Evolutionary conservation across 1,140 invertebrate genomes (phyloP).

Genomic region (Phenacoccus solenopsis): DNA sequence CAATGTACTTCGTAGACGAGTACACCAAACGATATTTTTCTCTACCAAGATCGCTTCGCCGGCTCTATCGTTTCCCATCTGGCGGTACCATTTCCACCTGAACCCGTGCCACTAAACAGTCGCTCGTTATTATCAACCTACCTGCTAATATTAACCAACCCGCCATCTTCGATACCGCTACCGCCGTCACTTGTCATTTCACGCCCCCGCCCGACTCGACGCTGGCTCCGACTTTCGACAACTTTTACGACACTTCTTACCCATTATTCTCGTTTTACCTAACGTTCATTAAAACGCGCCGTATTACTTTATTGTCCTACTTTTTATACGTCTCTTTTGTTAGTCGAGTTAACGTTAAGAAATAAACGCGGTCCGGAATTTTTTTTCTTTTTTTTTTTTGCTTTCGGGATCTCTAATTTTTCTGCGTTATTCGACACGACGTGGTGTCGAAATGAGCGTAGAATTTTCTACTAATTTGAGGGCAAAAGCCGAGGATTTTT

Average conservation of each 20-base stretch:
- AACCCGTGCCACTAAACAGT: background rate
- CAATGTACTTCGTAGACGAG: too few relatives aligned
- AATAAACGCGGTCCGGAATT: background rate
- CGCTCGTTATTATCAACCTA: conserved; percentile 1
- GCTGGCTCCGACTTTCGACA: background rate
- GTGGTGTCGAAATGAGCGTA: too few relatives aligned
- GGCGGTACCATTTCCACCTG: background rate
- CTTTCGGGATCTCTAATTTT: background rate
- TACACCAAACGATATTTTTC: background rate
- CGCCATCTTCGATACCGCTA: background rate
- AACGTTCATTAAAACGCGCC: conserved; percentile 1
- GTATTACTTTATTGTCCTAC: conserved; percentile 2
- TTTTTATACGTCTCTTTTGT: background rate
- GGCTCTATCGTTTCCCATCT: background rate
- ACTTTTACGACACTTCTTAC: conserved; percentile 1
- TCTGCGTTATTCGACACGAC: too few relatives aligned
- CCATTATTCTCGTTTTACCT: conserved; percentile 1
- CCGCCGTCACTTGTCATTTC: background rate
- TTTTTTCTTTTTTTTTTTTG: background rate
- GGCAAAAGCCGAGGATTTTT: too few relatives aligned
- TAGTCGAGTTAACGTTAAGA: background rate
- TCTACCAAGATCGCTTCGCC: background rate
- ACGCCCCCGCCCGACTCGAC: background rate
- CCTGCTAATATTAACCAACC: conserved; percentile 1
- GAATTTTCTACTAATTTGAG: too few relatives aligned